Evolutionary conservation across 2,113 vertebrate genomes (phyloP), one percentile per base, ranked within the genome.

Genomic region (Spilogale gracilis): DNA sequence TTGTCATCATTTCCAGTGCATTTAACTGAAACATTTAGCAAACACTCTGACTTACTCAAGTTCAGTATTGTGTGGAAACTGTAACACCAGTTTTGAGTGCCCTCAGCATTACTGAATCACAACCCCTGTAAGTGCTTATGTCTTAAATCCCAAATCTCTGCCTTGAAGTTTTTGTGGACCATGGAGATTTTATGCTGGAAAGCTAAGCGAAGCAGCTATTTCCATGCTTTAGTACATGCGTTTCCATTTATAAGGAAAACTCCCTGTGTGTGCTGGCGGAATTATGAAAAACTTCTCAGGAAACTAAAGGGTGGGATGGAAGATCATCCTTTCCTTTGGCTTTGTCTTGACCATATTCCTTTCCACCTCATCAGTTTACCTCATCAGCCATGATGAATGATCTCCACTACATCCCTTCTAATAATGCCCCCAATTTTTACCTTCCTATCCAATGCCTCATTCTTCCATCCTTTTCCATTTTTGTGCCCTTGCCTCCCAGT

Each of bases 281-380:
- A 96, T 92, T 87, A 54, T n/a, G 69, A 92, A 63, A 91, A 87
- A 87, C 79, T 97, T 96, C 11, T 11, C 89, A 88, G 56, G 54
- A 45, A 76, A 52, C 81, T 58, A 18, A 84, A 65, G 23, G 69
- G 67, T 89, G 60, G 27, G n/a, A 6, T n/a, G 73, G 48, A 48
- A 79, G 56, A 60, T 13, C 58, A 50, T 10, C 6, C 43, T 94
- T 38, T 20, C 48, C 50, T 32, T 23, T 1, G 89, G 90, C 67
- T 83, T 80, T 25, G 8, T 82, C 89, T 91, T 0, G 18, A 38
- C 12, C 74, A 17, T 56, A 1, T 58, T 23, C 89, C 81, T 96
- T 43, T 93, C 74, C 50, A 74, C 45, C 76, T 79, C 73, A 45
- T 3, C 97, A 78, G 83, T 71, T 92, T 61, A 63, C 1, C 25